Evolutionary conservation across 1,140 invertebrate species (phyloP).

Genomic region (Saccostrea echinata): DNA sequence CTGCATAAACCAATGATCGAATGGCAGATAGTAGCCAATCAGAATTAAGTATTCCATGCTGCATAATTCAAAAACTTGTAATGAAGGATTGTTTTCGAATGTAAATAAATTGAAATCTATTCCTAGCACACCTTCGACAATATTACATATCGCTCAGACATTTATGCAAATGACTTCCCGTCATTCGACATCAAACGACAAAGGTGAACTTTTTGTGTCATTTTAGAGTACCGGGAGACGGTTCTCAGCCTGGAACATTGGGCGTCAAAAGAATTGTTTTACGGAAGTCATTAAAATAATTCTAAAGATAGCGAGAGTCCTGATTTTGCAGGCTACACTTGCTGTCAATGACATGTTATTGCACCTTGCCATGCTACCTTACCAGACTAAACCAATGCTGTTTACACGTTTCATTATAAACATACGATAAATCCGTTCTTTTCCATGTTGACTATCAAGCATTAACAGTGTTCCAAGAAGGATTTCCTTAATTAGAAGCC

Average conservation of each 20-base stretch:
- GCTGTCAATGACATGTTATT: neutral
- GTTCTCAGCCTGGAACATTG: slow-evolving; percentile 2
- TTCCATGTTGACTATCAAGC: slow-evolving; percentile 3
- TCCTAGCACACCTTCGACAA: slow-evolving; percentile 22
- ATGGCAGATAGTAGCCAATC: neutral
- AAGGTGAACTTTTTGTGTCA: slow-evolving; percentile 33
- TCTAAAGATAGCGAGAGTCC: slow-evolving; percentile 2
- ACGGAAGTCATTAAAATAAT: slow-evolving; percentile 33
- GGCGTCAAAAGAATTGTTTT: slow-evolving; percentile 36
- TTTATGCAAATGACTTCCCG: slow-evolving; percentile 38
- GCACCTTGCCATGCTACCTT: neutral
- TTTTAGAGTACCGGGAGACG: neutral
- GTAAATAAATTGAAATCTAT: slow-evolving; percentile 30
- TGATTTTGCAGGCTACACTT: neutral
- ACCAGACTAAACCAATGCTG: neutral
- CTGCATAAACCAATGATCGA: neutral
- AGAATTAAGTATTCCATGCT: neutral
- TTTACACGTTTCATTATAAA: neutral
- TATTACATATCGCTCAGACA: slow-evolving; percentile 15
- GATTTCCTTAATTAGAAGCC: slow-evolving; percentile 19
- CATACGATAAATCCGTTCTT: neutral
- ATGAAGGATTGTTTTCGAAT: neutral
- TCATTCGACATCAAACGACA: slow-evolving; percentile 28
- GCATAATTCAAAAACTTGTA: slow-evolving; percentile 19
- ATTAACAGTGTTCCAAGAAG: slow-evolving; percentile 5